Evolutionary conservation across 2,113 vertebrate species (phyloP), one percentile per base, ranked within the genome.

Genomic region (Danionella cerebrum): DNA sequence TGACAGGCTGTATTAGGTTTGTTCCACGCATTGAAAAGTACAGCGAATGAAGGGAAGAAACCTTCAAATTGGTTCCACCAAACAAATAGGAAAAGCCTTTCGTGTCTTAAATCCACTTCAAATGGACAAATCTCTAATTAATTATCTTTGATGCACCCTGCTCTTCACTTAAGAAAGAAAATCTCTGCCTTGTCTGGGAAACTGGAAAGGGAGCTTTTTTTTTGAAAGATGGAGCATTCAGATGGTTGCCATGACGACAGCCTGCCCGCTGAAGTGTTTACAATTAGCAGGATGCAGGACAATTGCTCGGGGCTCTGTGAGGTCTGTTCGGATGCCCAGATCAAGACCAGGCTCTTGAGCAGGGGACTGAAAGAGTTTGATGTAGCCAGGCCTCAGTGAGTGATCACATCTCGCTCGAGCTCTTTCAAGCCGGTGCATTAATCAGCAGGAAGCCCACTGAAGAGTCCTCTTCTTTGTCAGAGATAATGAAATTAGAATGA

Each of bases 261-360:
- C 25, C 48, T 53, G 22, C 24, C 50, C 6, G 39, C 65, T 35
- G 36, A 67, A 67, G 65, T 45, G 52, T 44, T 67, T 55, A 38
- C 65, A 67, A 67, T 64, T 64, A 64, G 60, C 44, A 24, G 60
- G 42, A 48, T 64, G 44, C 42, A 35, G 29, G 44, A 64, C 59
- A 47, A 48, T 35, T 36, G 59, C 11, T 48, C 27, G 19, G 41
- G 41, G 42, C 5, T 35, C 18, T 47, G 59, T 14, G 24, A 47
- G 44, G 59, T 64, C 59, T 48, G 19, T 63, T 45, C 39, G 44
- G 59, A 64, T 8, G 60, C 29, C 47, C 42, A 48, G 60, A 64
- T 64, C 60, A 48, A 48, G 60, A 64, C 60, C 44, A 16, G 42
- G 6, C 44, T 48, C 60, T 64, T 64, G 42, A 64, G 24, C 4